Base-by-base conservation (phyloP, 2,888 invertebrate genomes). In the Drosophila subquinaria region DNA sequence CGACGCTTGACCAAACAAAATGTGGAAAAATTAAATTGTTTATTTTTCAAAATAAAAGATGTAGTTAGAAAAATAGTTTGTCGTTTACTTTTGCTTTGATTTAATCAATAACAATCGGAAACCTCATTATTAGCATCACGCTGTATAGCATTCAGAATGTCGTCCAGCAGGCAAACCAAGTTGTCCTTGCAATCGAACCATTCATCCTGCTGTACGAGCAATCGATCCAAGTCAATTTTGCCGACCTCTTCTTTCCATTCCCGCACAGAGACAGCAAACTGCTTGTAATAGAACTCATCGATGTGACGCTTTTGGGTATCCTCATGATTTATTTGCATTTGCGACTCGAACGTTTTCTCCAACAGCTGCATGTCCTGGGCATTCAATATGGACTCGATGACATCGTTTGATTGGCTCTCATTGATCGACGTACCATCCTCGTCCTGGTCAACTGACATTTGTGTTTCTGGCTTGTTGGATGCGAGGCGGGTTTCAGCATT, bases 81-180 rank as follows among this genome's bases (percentile, higher is more conserved):
- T 1, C 17, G 47, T 66, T 45, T 36, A 43, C 38, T 40, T 23
- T 20, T 20, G 59, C 47, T 33, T 30, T 30, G 4, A 50, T 8
- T 56, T 17, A 57, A 59, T 81, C 78, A 91, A 76, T 91, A 91
- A 71, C 91, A 91, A 89, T 91, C 91, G 15, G 91, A 90, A 64
- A 89, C 79, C 60, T 90, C 81, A 64, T 79, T 82, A 53, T 86
- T 85, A 68, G 80, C 82, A 57, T 86, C 84, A 43, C 84, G 86
- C 47, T 81, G 84, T 27, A 91, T 79, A n/a, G 84, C 82, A 67
- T 69, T 73, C 4, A 89, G 65, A 23, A 97, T 95, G 91, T 97
- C 97, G 83, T 97, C 96, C 2, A 97, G 91, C 4, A 96, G 93
- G 0, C 96, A 96, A 3, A 94, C 94, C 15, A 96, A 94, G 81